These are phyloP conservation scores for Emydoidea blandingii DNA, from an alignment of 2,797 vertebrate genomes.

Conservation along the genomic window DNA sequence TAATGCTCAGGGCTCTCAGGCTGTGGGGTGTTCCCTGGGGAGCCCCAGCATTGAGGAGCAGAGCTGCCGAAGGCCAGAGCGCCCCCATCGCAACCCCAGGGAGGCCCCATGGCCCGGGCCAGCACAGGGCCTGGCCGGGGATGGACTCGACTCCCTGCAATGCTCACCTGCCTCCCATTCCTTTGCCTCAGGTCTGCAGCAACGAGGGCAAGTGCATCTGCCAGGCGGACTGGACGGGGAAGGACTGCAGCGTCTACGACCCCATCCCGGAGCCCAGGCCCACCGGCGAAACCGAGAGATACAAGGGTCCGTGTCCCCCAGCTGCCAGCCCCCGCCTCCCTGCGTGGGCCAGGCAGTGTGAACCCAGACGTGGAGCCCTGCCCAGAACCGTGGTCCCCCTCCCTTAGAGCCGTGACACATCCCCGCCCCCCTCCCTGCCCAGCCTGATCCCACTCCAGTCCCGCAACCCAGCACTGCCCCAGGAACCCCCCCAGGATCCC, in stretches of 20 bases:
- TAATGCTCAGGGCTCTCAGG: background rate
- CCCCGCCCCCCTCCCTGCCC: no score
- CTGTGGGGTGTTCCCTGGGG: background rate
- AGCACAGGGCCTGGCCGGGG: background rate
- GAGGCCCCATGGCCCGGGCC: background rate
- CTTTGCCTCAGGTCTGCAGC: slow-evolving; percentile 87
- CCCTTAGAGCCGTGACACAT: no score
- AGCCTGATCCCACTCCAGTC: no score
- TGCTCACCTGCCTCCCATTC: fast-evolving
- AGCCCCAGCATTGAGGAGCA: background rate
- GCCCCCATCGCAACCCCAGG: background rate
- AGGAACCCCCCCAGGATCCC: no score
- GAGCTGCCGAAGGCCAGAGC: no score
- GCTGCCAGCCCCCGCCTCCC: no score
- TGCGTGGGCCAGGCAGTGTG: background rate
- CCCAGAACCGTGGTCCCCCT: no score
- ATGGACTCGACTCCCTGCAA: background rate
- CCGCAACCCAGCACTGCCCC: no score
- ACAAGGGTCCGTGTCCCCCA: slow-evolving; percentile 85
- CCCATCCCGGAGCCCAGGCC: slow-evolving; percentile 89
- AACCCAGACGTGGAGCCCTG: no score
- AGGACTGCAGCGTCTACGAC: slow-evolving; percentile 95
- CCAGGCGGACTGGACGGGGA: slow-evolving; percentile 93
- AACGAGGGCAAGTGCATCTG: slow-evolving; percentile 97
- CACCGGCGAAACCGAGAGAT: slow-evolving; percentile 86